Conservation (phyloP, 2,888 invertebrate genomes). For the Drosophila infuscata region DNA sequence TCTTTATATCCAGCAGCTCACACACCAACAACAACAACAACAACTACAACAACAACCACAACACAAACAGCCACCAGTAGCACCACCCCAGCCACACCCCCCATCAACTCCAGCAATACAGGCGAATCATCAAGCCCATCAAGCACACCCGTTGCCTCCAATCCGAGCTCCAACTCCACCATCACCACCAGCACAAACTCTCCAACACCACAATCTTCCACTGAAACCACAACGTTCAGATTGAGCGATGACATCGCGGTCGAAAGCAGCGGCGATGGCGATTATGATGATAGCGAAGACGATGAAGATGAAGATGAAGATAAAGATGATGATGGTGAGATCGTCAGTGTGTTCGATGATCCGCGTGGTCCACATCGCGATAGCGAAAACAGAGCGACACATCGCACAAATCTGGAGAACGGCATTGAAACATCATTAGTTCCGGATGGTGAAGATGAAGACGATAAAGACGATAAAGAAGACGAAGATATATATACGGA, state of each 20-base stretch:
- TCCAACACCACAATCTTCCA: slow-evolving; percentile 10
- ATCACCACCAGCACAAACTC: slow-evolving; percentile 24
- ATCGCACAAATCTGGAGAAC: neutral
- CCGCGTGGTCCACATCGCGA: slow-evolving; percentile 8
- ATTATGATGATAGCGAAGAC: slow-evolving; percentile 39
- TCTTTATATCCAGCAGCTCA: slow-evolving; percentile 80
- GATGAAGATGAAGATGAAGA: slow-evolving; percentile 39
- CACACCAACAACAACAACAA: slow-evolving; percentile 53
- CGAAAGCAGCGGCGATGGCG: slow-evolving; percentile 49
- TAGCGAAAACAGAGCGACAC: neutral
- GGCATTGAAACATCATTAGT: neutral
- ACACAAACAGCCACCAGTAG: slow-evolving; percentile 14
- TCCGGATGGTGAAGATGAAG: slow-evolving; percentile 27
- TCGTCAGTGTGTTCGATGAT: no score
- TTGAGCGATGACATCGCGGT: neutral
- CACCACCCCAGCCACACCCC: slow-evolving; percentile 31
- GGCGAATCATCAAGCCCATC: slow-evolving; percentile 16
- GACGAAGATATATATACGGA: slow-evolving; percentile 29
- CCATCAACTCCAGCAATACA: slow-evolving; percentile 14
- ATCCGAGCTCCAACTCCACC: slow-evolving; percentile 4
- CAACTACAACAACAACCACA: slow-evolving; percentile 31
- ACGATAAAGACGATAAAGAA: neutral
- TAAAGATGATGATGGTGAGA: neutral
- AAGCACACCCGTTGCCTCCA: slow-evolving; percentile 21
- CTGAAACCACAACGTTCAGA: slow-evolving; percentile 13